Conservation (phyloP, 2,113 vertebrate genomes). For the Penelope pileata region DNA sequence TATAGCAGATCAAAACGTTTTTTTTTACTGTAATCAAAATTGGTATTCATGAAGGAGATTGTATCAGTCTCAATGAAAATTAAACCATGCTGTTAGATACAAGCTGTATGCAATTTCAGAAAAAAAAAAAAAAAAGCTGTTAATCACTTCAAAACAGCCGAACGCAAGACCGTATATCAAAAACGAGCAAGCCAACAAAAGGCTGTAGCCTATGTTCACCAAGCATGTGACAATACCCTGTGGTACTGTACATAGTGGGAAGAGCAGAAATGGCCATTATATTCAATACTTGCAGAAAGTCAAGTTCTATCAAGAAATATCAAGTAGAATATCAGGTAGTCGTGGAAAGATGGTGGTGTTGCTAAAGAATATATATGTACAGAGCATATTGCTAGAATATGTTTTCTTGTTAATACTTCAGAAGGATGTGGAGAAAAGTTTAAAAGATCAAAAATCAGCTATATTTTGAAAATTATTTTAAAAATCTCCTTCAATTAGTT, state of each 20-base stretch:
- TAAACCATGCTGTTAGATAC: neutral
- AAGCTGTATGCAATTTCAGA: neutral
- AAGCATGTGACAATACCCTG: neutral
- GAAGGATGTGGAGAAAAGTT: neutral
- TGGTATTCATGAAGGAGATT: neutral
- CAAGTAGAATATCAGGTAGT: neutral
- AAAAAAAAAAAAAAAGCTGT: neutral
- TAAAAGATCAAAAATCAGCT: neutral
- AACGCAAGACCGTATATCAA: neutral
- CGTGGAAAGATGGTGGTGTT: neutral
- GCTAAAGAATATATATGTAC: fast-evolving
- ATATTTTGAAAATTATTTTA: neutral
- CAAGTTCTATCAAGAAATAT: too few relatives aligned
- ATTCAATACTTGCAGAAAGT: neutral
- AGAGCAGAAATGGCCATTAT: neutral
- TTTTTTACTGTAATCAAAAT: neutral
- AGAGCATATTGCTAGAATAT: neutral
- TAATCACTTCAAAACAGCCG: neutral
- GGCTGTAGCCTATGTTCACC: neutral
- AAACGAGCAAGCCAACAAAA: neutral
- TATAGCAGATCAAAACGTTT: neutral
- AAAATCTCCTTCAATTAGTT: neutral
- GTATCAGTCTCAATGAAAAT: fast-evolving
- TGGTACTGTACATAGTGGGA: neutral
- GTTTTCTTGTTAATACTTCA: neutral